These are phyloP conservation scores for Augochlora pura DNA, from an alignment of 1,140 invertebrate genomes.

Conservation along the genomic window DNA sequence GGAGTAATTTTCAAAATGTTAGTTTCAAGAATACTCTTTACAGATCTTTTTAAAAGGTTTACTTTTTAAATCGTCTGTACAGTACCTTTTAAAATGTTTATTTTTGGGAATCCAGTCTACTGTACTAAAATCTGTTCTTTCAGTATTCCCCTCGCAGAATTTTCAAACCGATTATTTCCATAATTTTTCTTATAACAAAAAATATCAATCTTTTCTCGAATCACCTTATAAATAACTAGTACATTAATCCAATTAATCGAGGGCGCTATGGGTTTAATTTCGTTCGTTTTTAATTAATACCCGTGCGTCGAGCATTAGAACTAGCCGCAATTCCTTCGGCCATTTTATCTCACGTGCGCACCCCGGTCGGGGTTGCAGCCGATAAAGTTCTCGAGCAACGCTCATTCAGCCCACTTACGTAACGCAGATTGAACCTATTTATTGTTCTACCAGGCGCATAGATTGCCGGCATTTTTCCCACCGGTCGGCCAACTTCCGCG, in stretches of 20 bases:
- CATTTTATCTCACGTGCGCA: not conserved
- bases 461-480: not conserved
- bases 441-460: not conserved
- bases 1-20: too few relatives aligned
- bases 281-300: not conserved
- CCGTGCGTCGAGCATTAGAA: not conserved
- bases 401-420: not conserved
- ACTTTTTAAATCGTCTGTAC: too few relatives aligned
- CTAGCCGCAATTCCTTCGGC: not conserved
- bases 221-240: too few relatives aligned
- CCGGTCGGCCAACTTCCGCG: not conserved
- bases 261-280: not conserved
- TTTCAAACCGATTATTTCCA: too few relatives aligned
- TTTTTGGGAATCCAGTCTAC: too few relatives aligned
- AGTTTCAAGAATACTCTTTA: too few relatives aligned
- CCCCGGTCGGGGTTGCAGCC: not conserved
- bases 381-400: constrained; percentile 1
- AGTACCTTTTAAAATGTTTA: too few relatives aligned
- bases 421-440: not conserved
- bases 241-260: not conserved
- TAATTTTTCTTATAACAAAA: too few relatives aligned
- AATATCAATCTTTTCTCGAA: too few relatives aligned
- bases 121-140: too few relatives aligned
- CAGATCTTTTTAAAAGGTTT: too few relatives aligned
- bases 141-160: too few relatives aligned